Base-by-base conservation (phyloP, 2,888 invertebrate genomes). In the Aleiodes testaceus region DNA sequence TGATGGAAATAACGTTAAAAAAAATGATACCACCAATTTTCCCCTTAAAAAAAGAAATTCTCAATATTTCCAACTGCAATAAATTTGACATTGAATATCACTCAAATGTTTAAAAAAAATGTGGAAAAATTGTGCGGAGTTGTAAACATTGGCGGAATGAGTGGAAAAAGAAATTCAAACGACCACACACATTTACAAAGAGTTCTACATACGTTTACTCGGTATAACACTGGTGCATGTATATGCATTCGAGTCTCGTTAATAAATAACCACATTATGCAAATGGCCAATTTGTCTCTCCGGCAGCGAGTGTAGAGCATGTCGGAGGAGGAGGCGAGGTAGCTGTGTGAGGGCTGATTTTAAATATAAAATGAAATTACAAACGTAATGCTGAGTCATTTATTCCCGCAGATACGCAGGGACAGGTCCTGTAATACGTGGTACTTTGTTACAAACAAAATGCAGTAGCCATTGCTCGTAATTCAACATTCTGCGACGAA, bases 201-300 rank as follows among this genome's bases (percentile, higher is more conserved):
- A 47, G 44, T 1, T 45, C 22, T 18, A 45, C 63, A 63, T 45
- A 53, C 42, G 30, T 52, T 52, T 47, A 30, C 22, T 49, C 36
- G 14, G 26, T 47, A 26, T 55, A 45, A 67, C 55, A 67, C 44
- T 26, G 45, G 6, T 44, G 77, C 69, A 63, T 50, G 52, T 70
- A 70, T 49, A 70, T 63, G 53, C 52, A 73, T 74, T 59, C 16
- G 64, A 74, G 72, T 70, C 77, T 80, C 81, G 79, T 82, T 81
- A 83, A 84, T 84, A 82, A 84, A 82, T 84, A 84, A 84, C 81
- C 75, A 79, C 82, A 84, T 84, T 83, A 84, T 84, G 82, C 79
- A 84, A 84, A 84, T 82, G 79, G 78, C 79, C 80, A 84, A 84
- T 84, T 84, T 83, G 84, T 84, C 84, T 63, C n/a, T 81, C 77